Conservation (phyloP, 2,888 invertebrate genomes). For the Phorcus lineatus region DNA sequence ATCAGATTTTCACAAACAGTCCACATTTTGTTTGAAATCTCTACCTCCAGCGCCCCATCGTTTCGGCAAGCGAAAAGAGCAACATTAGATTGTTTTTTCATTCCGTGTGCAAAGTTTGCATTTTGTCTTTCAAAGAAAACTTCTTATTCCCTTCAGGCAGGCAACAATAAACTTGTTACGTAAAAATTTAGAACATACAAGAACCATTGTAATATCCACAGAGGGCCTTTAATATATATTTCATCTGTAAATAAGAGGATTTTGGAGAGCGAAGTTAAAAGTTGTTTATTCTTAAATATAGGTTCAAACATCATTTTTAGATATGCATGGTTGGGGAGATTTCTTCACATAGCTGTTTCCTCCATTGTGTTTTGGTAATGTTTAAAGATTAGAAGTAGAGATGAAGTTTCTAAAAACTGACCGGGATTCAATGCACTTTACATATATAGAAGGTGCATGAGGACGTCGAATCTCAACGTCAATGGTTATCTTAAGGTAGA, state of each 20-base stretch:
- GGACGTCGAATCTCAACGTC: no score
- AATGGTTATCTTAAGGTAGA: no score
- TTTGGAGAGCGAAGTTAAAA: background rate
- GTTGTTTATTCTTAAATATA: no score
- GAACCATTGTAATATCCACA: background rate
- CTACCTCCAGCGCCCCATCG: background rate
- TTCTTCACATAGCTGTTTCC: no score
- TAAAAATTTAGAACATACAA: background rate
- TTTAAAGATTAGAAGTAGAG: no score
- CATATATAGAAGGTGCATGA: no score
- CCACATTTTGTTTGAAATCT: slow-evolving; percentile 23
- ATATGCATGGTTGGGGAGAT: no score
- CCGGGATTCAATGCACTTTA: no score
- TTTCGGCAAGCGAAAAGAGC: slow-evolving; percentile 14
- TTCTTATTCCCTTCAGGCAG: slow-evolving; percentile 4
- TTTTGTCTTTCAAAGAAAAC: slow-evolving; percentile 10
- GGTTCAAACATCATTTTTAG: no score
- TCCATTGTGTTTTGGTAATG: no score
- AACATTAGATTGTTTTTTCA: slow-evolving; percentile 29
- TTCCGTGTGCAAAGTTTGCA: slow-evolving; percentile 22
- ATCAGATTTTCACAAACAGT: slow-evolving; percentile 28
- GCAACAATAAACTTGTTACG: slow-evolving; percentile 15
- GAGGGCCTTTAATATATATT: no score
- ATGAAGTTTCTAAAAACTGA: no score
- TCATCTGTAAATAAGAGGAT: background rate